A percentile compares a stretch with the other conserved stretches of the same genome.
phyloP scores from a whole-genome alignment of 2,797 vertebrate genomes.

The Nyctalus aviator region DNA sequence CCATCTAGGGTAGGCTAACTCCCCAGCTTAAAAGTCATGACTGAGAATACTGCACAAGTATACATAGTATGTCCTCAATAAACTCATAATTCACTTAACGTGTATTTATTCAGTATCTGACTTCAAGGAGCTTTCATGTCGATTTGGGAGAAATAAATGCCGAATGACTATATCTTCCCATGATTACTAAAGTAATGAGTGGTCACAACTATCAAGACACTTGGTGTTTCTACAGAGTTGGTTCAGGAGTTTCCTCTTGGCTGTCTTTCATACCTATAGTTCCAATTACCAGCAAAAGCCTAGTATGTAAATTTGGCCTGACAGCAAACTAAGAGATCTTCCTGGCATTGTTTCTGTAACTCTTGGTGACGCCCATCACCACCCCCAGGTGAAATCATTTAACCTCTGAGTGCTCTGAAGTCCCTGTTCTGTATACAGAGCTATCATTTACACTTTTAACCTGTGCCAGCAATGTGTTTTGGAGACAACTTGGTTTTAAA shows the following conservation, averaged over 20 bases:
- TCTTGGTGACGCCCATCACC: neutral
- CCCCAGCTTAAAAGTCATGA: neutral
- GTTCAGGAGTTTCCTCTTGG: neutral
- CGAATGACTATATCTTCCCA: neutral
- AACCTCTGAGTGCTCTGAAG: neutral
- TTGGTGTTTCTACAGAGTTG: neutral
- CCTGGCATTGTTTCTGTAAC: neutral
- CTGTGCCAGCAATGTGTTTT: neutral
- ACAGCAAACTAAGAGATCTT: conserved; percentile 9
- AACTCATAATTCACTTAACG: neutral
- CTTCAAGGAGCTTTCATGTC: neutral
- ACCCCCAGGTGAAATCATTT: neutral
- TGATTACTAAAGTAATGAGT: neutral
- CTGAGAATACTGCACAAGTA: neutral
- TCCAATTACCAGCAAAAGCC: neutral
- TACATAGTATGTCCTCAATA: neutral
- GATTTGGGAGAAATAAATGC: conserved; percentile 24
- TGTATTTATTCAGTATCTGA: neutral
- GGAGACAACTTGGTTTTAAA: conserved; percentile 37
- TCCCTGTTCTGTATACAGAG: neutral
- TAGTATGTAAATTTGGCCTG: neutral
- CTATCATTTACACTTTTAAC: neutral
- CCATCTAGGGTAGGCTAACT: neutral
- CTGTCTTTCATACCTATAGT: neutral
- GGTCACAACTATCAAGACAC: neutral